Base-by-base conservation (phyloP, 2,888 invertebrate genomes). In the Cheilosia vulpina region DNA sequence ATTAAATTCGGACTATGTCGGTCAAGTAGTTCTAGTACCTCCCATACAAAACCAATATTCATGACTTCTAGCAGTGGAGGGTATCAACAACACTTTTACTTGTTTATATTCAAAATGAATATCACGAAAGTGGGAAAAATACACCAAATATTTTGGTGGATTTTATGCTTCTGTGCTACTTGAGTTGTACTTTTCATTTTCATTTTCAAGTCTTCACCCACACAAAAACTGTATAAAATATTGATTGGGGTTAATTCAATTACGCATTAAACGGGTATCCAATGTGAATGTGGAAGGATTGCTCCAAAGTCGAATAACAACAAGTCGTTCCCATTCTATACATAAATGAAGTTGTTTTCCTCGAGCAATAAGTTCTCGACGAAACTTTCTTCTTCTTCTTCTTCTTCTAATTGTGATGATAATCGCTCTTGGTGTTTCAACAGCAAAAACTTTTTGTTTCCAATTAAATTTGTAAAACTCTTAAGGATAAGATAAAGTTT, bases 391-490 rank as follows among this genome's bases (percentile, higher is more conserved):
- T 38, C 13, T 38, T 38, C 31, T 34, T 34, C 9, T 27, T 27
- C 9, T 31, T 31, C 31, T 9, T 45, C 13, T 31, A 50, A 50
- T 50, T 34, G 50, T 13, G 31, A 50, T 52, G 72, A 52, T 72
- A 72, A 72, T 60, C 72, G 60, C 41, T 60, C 41, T 38, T 52
- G 38, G 17, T 60, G n/a, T 52, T 31, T 52, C 27, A 52, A 69
- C 45, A n/a, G 7, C 4, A 4, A 19, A 53, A 52, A 41, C 34
- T 66, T 65, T 66, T 53, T 41, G 17, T 52, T 66, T 66, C 19
- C 66, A 66, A 66, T 66, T 66, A 52, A n/a, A 53, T 24, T 34
- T 34, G 15, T 13, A 31, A 27, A 58, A 58, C 21, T 58, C 24
- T 24, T 34, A 9, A 50, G 50, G n/a, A 52, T 31, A 62, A 62